phyloP scores from a whole-genome alignment of 2,888 invertebrate species.

The Camptogramma bilineatum region DNA sequence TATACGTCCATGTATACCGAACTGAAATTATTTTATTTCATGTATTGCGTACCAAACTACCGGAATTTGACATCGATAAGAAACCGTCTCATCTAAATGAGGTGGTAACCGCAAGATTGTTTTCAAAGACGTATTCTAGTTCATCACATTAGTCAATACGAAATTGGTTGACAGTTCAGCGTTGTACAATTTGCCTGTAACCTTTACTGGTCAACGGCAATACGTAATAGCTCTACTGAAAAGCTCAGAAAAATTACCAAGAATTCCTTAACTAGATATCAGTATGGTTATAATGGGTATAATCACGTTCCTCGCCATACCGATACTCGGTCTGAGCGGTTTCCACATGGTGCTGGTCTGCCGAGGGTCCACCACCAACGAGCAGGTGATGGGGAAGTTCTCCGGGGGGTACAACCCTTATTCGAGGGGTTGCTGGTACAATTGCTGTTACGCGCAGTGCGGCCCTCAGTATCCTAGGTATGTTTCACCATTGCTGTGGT shows the following conservation, averaged over 20 bases:
- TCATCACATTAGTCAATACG: too few species aligned
- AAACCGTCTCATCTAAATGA: too few species aligned
- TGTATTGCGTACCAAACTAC: too few species aligned
- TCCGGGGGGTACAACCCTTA: slow-evolving; percentile 99
- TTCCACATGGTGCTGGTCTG: slow-evolving; percentile 99
- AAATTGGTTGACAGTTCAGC: too few species aligned
- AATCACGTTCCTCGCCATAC: slow-evolving; percentile 96
- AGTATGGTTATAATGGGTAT: slow-evolving; percentile 97
- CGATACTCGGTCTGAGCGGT: slow-evolving; percentile 98
- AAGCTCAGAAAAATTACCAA: slow-evolving; percentile 29
- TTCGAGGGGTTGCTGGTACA: slow-evolving; percentile 97
- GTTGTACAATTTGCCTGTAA: too few species aligned
- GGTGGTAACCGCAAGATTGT: too few species aligned
- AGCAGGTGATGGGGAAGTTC: slow-evolving; percentile 99
- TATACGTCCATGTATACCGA: too few species aligned
- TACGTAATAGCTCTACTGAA: too few species aligned
- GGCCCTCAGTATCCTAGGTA: slow-evolving; percentile 99
- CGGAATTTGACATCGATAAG: too few species aligned
- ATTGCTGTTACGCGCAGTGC: slow-evolving; percentile 97
- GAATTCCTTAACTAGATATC: slow-evolving; percentile 55
- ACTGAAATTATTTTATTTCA: too few species aligned
- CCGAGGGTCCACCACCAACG: slow-evolving; percentile 98
- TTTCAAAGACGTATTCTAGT: too few species aligned
- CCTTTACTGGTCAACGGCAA: too few species aligned
- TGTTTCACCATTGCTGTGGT: slow-evolving; percentile 2